Percentiles rank a stretch among this genome's conserved stretches.
Conservation (phyloP, 1,140 invertebrate genomes). For the Drosophila cardini region DNA sequence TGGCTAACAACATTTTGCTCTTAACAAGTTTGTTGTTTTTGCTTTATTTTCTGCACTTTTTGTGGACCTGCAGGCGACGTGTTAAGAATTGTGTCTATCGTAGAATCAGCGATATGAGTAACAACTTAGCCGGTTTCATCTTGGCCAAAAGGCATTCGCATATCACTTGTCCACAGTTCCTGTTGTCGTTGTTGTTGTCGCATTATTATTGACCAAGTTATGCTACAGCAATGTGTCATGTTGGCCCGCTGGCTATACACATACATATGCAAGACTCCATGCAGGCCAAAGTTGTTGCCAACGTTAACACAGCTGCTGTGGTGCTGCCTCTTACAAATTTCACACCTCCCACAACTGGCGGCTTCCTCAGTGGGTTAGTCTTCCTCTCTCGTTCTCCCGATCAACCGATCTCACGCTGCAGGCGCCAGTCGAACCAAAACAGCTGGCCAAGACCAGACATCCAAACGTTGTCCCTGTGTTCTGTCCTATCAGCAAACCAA, state of each 20-base stretch:
- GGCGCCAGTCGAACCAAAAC: slow-evolving; percentile 71
- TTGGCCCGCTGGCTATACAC: slow-evolving; percentile 46
- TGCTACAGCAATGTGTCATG: slow-evolving; percentile 75
- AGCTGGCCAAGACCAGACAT: slow-evolving; percentile 36
- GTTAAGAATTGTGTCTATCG: slow-evolving; percentile 73
- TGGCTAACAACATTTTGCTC: slow-evolving; percentile 78
- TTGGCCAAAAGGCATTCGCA: slow-evolving; percentile 53
- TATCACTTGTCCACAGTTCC: slow-evolving; percentile 30
- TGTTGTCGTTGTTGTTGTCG: slow-evolving; percentile 20
- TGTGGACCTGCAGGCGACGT: slow-evolving; percentile 50
- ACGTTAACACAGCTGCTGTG: slow-evolving; percentile 24
- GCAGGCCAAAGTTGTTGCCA: slow-evolving; percentile 48
- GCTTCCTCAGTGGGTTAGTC: slow-evolving; percentile 11
- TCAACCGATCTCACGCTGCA: slow-evolving; percentile 53
- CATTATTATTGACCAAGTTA: slow-evolving; percentile 75
- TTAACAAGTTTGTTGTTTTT: slow-evolving; percentile 60
- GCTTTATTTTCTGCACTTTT: background rate
- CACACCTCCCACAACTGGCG: slow-evolving; percentile 76
- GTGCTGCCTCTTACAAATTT: slow-evolving; percentile 43
- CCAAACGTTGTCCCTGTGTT: slow-evolving; percentile 35
- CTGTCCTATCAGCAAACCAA: slow-evolving; percentile 53
- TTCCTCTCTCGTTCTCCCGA: too few species aligned
- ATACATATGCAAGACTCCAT: background rate
- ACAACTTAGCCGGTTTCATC: slow-evolving; percentile 52
- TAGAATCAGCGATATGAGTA: slow-evolving; percentile 46